phyloP scores from a whole-genome alignment of 2,113 vertebrate species.

The Pogona vitticeps region DNA sequence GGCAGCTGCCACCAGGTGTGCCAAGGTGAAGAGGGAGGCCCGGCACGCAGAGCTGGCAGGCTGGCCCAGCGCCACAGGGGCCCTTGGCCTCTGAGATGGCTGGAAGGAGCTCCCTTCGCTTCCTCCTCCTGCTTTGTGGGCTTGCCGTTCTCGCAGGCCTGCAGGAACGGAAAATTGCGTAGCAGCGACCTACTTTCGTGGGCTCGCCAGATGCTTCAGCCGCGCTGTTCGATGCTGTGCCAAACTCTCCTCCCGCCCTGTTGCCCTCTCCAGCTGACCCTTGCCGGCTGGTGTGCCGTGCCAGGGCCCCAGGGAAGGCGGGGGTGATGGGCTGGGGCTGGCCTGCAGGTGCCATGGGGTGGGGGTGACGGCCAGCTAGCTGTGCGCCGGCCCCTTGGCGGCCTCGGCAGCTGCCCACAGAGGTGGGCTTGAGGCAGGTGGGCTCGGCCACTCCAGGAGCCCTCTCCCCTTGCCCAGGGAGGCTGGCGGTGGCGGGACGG shows the following conservation, averaged over 20 bases:
- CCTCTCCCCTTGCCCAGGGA: not conserved
- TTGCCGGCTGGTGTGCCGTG: accelerated
- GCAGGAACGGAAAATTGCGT: constrained; percentile 42
- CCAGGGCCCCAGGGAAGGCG: not conserved
- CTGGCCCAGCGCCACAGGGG: not conserved
- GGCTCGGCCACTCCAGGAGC: no score
- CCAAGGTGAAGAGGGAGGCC: not conserved
- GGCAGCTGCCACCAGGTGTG: not conserved
- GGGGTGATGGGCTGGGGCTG: not conserved
- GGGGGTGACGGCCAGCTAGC: not conserved
- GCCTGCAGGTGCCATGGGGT: not conserved
- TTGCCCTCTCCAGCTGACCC: not conserved
- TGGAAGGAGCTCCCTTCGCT: not conserved
- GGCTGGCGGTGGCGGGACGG: no score
- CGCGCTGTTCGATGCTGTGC: constrained; percentile 25
- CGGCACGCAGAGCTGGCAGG: not conserved
- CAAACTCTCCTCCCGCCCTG: not conserved
- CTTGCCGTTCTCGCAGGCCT: constrained; percentile 21
- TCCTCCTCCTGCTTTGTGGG: constrained; percentile 33
- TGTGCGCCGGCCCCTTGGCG: not conserved
- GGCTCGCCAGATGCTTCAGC: constrained; percentile 17
- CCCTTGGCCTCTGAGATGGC: not conserved
- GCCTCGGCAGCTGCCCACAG: not conserved
- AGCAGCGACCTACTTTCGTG: constrained; percentile 59
- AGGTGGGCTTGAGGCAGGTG: not conserved